Evolutionary conservation across 2,113 vertebrate species (phyloP).

Genomic region (Gallinago jamesoni): DNA sequence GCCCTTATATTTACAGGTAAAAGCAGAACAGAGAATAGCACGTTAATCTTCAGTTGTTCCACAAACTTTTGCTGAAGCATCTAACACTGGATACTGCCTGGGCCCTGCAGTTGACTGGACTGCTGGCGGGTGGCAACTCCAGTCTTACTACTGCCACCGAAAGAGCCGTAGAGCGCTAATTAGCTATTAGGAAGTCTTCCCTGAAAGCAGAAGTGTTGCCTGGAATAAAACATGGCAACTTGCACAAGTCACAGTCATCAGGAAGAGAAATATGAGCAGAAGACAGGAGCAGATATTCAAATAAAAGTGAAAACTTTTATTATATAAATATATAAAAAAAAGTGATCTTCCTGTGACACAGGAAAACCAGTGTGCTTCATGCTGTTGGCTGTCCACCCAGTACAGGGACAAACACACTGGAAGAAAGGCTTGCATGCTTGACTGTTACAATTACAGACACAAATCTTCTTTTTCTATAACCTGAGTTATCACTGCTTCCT

Average conservation of each 20-base stretch:
- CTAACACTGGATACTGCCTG: neutral
- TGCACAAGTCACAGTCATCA: neutral
- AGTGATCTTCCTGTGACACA: neutral
- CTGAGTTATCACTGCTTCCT: neutral
- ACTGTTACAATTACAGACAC: neutral
- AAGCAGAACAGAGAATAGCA: neutral
- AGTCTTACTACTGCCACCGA: neutral
- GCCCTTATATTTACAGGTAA: neutral
- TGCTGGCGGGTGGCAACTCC: neutral
- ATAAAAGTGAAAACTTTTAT: neutral
- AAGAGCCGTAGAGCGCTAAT: neutral
- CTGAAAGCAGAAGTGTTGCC: neutral
- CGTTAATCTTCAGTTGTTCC: neutral
- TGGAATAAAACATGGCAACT: neutral
- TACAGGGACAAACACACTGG: neutral
- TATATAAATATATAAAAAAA: no score
- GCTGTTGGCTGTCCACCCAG: neutral
- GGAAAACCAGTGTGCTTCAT: neutral
- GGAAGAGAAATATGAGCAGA: neutral
- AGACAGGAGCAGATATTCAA: neutral
- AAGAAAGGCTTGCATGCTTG: neutral
- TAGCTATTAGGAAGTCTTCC: neutral
- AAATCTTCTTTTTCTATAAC: neutral
- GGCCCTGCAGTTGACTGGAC: neutral
- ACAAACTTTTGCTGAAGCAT: neutral